Evolutionary conservation across 2,797 vertebrate species (phyloP).

Genomic region (Pachyuromys duprasi): DNA sequence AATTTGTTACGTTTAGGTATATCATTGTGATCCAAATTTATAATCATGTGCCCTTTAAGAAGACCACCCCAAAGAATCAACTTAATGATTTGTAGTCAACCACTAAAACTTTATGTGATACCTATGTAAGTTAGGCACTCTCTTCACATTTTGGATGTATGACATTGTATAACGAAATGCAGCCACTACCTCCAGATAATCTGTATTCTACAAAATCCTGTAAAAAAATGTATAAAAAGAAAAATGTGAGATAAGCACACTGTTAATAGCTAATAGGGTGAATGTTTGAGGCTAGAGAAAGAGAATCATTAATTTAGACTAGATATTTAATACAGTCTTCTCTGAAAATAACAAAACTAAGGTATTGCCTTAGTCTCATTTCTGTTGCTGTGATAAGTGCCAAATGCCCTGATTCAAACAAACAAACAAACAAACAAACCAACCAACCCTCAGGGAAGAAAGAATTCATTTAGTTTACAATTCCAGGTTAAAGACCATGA

Average conservation of each 20-base stretch:
- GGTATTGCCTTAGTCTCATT: not conserved
- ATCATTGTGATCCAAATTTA: conserved; percentile 33
- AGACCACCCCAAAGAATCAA: not conserved
- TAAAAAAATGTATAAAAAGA: conserved; percentile 11
- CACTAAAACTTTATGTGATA: not conserved
- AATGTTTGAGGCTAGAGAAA: not conserved
- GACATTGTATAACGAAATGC: not conserved
- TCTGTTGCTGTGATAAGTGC: not conserved
- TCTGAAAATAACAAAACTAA: not conserved
- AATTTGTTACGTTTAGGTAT: not conserved
- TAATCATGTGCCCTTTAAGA: not conserved
- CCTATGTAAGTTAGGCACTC: not conserved
- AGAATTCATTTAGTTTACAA: not conserved
- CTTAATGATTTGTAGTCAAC: not conserved
- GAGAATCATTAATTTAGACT: not conserved
- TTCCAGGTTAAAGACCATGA: not conserved
- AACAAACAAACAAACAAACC: not conserved
- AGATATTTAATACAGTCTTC: not conserved
- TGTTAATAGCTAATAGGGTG: not conserved
- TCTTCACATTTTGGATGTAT: not conserved
- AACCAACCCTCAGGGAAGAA: not conserved
- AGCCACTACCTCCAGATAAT: not conserved
- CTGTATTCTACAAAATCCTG: not conserved
- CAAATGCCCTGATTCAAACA: not conserved
- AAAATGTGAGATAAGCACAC: not conserved